Evolutionary conservation across 2,888 invertebrate species (phyloP), one percentile per base, ranked within the genome.

Genomic region (Diaprepes abbreviatus): DNA sequence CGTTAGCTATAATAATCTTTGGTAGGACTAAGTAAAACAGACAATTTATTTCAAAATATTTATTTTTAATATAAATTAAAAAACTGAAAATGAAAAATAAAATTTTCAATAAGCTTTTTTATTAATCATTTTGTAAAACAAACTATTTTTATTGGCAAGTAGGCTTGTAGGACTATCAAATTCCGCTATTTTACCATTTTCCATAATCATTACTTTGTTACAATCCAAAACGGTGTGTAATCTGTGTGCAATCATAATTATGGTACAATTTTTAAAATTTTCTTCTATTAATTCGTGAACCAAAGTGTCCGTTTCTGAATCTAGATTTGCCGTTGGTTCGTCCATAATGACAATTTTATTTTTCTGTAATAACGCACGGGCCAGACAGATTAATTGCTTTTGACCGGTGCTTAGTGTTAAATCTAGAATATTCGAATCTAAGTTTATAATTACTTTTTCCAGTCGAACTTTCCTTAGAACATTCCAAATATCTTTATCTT

Each of bases 221-320:
- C 91, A 93, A 83, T 94, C 93, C 91, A 95, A 93, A 55, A 95
- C 91, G 0, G 94, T 94, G 78, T 93, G 89, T 9, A 95, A 86
- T 35, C 94, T 87, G 83, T 95, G 94, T 21, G 94, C 94, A 40
- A 95, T 92, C 0, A 93, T 94, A 35, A 94, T 87, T 38, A 94
- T 93, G 0, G 93, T 93, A 81, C 93, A 93, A 17, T 89, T 86
- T 0, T 86, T 87, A 80, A 94, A 94, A 81, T 93, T 92, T 62
- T 85, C 86, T 70, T 92, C 85, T 69, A 94, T 93, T 0, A 93
- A 92, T 14, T 86, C 86, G 79, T 94, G 93, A 71, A 94, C 93
- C 19, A 93, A 81, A 1, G 87, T 88, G 78, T 94, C 93, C 17
- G 93, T 93, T 67, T 90, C 89, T 0, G 90, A 89, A 83, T 94